phyloP scores from a whole-genome alignment of 2,113 vertebrate genomes.

The Percina caprodes region DNA sequence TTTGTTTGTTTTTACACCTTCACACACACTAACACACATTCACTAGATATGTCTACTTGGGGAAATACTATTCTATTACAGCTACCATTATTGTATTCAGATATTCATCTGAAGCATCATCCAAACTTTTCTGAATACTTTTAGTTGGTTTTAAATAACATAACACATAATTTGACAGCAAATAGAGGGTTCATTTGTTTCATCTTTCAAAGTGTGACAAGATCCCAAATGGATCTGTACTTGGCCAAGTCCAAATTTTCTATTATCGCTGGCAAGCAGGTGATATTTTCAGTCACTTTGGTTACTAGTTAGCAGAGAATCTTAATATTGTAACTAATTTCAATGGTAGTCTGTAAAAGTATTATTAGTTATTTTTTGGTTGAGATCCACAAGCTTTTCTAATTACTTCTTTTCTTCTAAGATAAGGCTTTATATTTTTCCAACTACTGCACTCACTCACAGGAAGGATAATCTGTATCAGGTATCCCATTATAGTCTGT shows the following conservation, averaged over 20 bases:
- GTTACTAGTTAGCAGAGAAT: not conserved
- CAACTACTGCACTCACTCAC: not conserved
- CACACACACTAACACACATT: not conserved
- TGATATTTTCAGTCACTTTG: not conserved
- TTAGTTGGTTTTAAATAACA: too few relatives aligned
- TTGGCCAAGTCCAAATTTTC: not conserved
- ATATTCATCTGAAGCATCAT: not conserved
- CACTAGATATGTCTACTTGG: too few relatives aligned
- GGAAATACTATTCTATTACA: not conserved
- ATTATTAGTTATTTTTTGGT: not conserved
- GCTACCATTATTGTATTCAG: not conserved
- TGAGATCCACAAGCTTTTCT: not conserved
- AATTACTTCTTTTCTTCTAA: not conserved
- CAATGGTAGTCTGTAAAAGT: not conserved
- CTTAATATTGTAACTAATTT: not conserved
- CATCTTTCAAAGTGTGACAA: too few relatives aligned
- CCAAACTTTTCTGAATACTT: not conserved
- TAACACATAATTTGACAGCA: not conserved
- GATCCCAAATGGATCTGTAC: not conserved
- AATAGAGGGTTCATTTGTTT: not conserved
- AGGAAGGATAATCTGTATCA: not conserved
- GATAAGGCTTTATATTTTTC: not conserved
- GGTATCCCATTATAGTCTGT: not conserved
- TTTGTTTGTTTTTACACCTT: constrained; percentile 53
- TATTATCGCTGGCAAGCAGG: not conserved